Evolutionary conservation across 2,113 vertebrate species (phyloP), one percentile per base, ranked within the genome.

Genomic region (Ammodytes marinus): DNA sequence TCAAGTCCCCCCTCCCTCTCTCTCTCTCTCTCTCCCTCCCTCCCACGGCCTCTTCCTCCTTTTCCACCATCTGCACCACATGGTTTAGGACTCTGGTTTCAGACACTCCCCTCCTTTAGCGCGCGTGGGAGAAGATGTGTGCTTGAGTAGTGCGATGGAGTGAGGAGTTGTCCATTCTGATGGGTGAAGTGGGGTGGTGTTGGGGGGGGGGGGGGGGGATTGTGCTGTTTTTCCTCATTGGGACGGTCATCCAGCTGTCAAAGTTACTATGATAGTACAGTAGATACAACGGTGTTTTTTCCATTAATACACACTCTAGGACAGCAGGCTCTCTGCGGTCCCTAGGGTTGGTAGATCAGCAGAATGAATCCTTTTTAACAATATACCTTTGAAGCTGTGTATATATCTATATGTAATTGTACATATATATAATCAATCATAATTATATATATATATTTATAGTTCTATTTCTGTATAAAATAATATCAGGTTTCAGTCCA

Each of bases 211-310:
- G 35, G 45, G 84, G 61, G 59, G 80, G 89, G 94, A 89, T 96
- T 92, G 91, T 96, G 95, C 94, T 96, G 96, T 91, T 95, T 92
- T 59, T 95, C 94, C 95, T 95, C 94, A 85, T 87, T 46, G 87
- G 89, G 93, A 95, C 88, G 89, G 93, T 94, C 83, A 93, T 94
- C 91, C 91, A 92, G 92, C 93, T 94, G 95, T 95, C 92, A 86
- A 95, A 93, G 95, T 94, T 96, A 95, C 91, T 93, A 95, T 95
- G 96, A 94, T 95, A 96, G 92, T 92, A 95, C 94, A 94, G 92
- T 93, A 95, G 92, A 96, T 96, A 96, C 95, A 95, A 94, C 75
- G 86, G 91, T 88, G 90, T 86, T 89, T 27, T 27, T 27, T 92
- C 95, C 95, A 94, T 96, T 95, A 95, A 96, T 90, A 95, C 91